A percentile compares a stretch with the other conserved stretches of the same genome.
phyloP scores from a whole-genome alignment of 2,888 invertebrate genomes.

The Augiades crinisus region DNA sequence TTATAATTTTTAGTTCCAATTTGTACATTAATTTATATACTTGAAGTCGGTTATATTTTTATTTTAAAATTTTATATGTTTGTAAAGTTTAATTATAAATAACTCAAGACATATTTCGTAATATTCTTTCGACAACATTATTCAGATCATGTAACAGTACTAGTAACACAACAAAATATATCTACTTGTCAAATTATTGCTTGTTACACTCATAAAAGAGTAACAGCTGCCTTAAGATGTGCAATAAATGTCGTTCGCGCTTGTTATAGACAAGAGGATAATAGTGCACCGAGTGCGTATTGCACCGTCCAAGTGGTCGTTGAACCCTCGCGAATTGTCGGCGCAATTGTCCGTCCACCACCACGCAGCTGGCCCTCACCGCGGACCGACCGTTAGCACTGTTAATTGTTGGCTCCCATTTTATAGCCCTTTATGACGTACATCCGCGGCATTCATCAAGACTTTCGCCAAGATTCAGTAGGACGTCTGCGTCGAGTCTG shows the following conservation, averaged over 20 bases:
- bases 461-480: not conserved
- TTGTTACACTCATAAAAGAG: not conserved
- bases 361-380: slow-evolving; percentile 55
- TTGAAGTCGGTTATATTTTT: too few species aligned
- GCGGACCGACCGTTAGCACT: slow-evolving; percentile 49
- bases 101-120: not conserved
- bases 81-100: not conserved
- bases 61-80: not conserved
- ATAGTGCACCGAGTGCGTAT: slow-evolving; percentile 21
- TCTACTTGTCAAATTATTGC: not conserved
- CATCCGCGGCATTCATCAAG: slow-evolving; percentile 24
- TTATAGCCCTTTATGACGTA: slow-evolving; percentile 52
- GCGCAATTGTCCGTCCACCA: slow-evolving; percentile 59
- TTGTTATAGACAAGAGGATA: slow-evolving; percentile 19
- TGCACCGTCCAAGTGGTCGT: slow-evolving; percentile 46
- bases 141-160: not conserved
- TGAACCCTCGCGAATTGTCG: slow-evolving; percentile 65
- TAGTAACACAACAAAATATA: not conserved
- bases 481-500: not conserved
- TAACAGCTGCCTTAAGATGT: not conserved
- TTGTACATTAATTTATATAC: too few species aligned
- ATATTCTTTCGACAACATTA: not conserved
- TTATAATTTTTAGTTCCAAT: too few species aligned
- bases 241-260: slow-evolving; percentile 3
- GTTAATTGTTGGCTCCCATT: slow-evolving; percentile 60